Evolutionary conservation across 1,140 invertebrate genomes (phyloP).

Genomic region (Ips typographus): DNA sequence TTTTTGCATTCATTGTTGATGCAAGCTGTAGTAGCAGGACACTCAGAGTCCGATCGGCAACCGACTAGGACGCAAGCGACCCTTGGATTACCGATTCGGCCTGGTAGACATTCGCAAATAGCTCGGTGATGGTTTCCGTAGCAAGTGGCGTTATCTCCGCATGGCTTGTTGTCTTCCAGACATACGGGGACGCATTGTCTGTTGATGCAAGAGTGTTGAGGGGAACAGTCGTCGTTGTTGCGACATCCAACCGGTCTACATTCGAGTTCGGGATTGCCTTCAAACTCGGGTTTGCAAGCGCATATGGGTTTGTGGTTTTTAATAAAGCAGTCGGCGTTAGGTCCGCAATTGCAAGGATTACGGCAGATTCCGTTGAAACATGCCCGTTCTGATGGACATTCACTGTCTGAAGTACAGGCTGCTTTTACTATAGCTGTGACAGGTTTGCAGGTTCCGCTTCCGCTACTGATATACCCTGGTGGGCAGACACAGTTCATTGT

Average conservation of each 20-base stretch:
- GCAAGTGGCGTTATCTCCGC: conserved; percentile 63
- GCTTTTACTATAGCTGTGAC: conserved; percentile 64
- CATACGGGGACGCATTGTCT: conserved; percentile 77
- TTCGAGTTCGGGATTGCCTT: conserved; percentile 76
- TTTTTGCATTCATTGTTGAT: conserved; percentile 77
- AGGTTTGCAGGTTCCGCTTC: conserved; percentile 75
- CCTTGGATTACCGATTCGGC: conserved; percentile 78
- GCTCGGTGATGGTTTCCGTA: conserved; percentile 76
- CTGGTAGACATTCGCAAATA: conserved; percentile 77
- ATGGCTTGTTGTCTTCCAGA: conserved; percentile 58
- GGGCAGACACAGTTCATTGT: conserved; percentile 89
- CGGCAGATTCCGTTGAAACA: conserved; percentile 78
- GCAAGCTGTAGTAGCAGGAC: conserved; percentile 73
- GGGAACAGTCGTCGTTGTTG: conserved; percentile 72
- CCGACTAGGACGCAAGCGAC: conserved; percentile 73
- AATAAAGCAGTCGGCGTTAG: conserved; percentile 77
- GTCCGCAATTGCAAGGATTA: conserved; percentile 79
- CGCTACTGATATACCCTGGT: conserved; percentile 81
- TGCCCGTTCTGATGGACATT: conserved; percentile 73
- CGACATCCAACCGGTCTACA: conserved; percentile 74
- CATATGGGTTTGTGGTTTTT: conserved; percentile 82
- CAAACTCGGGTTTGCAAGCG: conserved; percentile 75
- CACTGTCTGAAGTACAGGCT: conserved; percentile 72
- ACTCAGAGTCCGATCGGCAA: conserved; percentile 73
- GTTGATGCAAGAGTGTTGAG: conserved; percentile 75